Conservation (phyloP, 2,797 vertebrate species). For the Florisuga fusca region DNA sequence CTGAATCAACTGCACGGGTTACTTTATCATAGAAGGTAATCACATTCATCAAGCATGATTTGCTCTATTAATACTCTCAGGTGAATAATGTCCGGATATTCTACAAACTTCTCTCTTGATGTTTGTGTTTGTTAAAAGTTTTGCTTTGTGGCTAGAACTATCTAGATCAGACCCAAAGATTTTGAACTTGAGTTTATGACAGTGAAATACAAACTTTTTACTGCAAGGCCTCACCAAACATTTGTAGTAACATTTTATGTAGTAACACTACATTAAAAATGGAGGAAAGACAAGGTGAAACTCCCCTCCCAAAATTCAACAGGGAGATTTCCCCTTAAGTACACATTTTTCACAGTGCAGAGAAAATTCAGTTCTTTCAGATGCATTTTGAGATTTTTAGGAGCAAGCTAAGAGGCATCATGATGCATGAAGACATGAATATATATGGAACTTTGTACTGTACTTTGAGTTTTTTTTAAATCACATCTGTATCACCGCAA, state of each 20-base stretch:
- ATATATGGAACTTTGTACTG: background rate
- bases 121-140: background rate
- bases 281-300: background rate
- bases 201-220: background rate
- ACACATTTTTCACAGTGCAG: background rate
- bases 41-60: too few relatives aligned
- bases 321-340: background rate
- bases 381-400: background rate
- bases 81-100: background rate
- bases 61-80: too few relatives aligned
- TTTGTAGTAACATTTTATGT: background rate
- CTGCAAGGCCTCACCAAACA: background rate
- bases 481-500: background rate
- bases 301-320: background rate
- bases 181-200: background rate
- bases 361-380: background rate
- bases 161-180: background rate
- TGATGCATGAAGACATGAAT: background rate
- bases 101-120: background rate
- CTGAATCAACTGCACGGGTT: too few relatives aligned
- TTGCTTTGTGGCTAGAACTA: background rate
- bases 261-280: background rate
- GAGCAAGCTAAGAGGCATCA: background rate
- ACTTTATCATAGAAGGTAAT: too few relatives aligned
- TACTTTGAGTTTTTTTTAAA: background rate